Percentiles rank a stretch among this genome's conserved stretches.
Evolutionary conservation across 2,113 vertebrate genomes (phyloP).

Genomic region (Gopherus flavomarginatus): DNA sequence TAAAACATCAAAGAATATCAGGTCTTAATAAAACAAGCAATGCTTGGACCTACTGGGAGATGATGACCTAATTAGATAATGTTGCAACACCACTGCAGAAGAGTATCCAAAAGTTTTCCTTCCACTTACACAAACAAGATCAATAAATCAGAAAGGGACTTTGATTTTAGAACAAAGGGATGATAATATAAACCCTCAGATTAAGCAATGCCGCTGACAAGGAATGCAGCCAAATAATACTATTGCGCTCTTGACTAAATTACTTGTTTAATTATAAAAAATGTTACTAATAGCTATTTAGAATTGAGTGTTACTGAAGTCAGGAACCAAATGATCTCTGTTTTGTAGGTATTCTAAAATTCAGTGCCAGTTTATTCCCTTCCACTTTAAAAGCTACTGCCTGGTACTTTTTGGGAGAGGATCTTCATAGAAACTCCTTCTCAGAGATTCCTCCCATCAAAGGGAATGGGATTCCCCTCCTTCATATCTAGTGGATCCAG

Average conservation of each 20-base stretch:
- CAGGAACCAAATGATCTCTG: background rate
- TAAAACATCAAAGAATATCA: background rate
- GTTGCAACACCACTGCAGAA: background rate
- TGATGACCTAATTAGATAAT: background rate
- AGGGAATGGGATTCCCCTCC: accelerated
- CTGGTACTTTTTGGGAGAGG: background rate
- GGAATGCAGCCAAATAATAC: background rate
- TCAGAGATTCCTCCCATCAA: background rate
- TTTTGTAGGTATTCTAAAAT: background rate
- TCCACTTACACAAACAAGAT: background rate
- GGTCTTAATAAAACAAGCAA: conserved; percentile 7
- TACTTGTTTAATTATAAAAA: background rate
- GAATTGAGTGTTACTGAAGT: background rate
- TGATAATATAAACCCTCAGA: background rate
- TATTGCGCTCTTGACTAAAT: background rate
- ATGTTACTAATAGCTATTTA: background rate
- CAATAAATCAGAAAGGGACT: background rate
- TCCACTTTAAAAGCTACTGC: background rate
- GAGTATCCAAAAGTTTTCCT: background rate
- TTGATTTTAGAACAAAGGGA: conserved; percentile 12
- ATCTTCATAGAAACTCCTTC: background rate
- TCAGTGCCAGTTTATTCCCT: background rate
- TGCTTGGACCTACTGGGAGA: background rate
- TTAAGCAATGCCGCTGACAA: background rate
- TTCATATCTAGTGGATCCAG: accelerated